These are phyloP conservation scores for Portunus trituberculatus DNA, from an alignment of 1,140 invertebrate genomes.

Conservation along the genomic window DNA sequence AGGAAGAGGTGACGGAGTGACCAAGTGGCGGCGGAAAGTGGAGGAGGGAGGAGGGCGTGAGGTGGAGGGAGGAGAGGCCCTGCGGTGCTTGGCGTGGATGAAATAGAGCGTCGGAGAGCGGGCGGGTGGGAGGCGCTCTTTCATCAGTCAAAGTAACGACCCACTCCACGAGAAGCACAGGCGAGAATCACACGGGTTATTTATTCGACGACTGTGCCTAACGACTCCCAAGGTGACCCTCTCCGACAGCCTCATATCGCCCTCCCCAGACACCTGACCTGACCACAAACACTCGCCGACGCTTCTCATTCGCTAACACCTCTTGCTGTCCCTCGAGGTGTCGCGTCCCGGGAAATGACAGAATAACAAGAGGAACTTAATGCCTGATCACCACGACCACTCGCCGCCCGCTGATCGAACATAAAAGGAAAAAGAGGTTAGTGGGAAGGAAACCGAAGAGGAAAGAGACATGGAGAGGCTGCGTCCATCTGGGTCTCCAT, in stretches of 20 bases:
- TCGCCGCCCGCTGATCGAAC: background rate
- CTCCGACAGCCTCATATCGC: background rate
- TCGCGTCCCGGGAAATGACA: background rate
- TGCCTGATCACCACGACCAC: background rate
- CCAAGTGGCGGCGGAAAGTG: background rate
- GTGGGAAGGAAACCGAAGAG: background rate
- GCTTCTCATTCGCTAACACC: background rate
- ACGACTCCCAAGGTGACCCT: conserved; percentile 8
- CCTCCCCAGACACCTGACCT: background rate
- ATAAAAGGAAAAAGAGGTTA: background rate
- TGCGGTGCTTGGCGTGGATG: background rate
- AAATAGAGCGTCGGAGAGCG: background rate
- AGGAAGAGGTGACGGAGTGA: background rate
- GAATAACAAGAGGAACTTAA: background rate
- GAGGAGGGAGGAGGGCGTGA: background rate
- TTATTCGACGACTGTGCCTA: conserved; percentile 12
- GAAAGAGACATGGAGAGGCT: background rate
- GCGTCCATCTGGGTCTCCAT: background rate
- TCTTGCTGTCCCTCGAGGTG: background rate
- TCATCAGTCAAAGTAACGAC: background rate
- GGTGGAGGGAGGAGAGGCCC: background rate
- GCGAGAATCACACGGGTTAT: conserved; percentile 18
- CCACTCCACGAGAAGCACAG: background rate
- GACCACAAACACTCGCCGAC: background rate
- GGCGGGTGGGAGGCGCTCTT: background rate